A percentile compares a stretch with the other conserved stretches of the same genome.
These are phyloP conservation scores for Spisula solida DNA, from an alignment of 2,888 invertebrate species.

Conservation along the genomic window DNA sequence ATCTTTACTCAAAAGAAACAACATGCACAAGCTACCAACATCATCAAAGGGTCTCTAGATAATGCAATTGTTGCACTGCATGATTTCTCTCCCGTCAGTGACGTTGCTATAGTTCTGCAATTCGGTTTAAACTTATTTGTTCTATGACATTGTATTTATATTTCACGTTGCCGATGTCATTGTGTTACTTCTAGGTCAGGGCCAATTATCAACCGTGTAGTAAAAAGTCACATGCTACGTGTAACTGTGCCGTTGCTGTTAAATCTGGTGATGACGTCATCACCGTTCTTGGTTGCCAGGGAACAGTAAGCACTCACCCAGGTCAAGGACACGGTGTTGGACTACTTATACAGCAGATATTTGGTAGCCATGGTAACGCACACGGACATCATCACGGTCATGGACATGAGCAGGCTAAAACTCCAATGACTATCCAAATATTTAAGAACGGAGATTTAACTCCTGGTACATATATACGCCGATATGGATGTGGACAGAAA, in stretches of 20 bases:
- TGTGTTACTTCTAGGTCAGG: slow-evolving; percentile 67
- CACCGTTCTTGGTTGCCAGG: slow-evolving; percentile 76
- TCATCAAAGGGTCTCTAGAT: too few relatives aligned
- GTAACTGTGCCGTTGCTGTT: slow-evolving; percentile 79
- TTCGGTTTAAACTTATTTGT: too few relatives aligned
- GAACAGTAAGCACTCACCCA: slow-evolving; percentile 47
- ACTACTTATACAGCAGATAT: slow-evolving; percentile 66
- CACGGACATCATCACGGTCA: slow-evolving; percentile 56
- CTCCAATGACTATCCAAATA: slow-evolving; percentile 76
- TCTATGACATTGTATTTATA: too few relatives aligned
- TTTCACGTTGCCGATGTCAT: not conserved
- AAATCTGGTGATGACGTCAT: slow-evolving; percentile 82
- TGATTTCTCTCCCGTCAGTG: too few relatives aligned
- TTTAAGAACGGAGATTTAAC: slow-evolving; percentile 80
- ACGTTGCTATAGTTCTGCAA: too few relatives aligned
- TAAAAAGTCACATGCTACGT: slow-evolving; percentile 67
- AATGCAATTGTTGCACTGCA: too few relatives aligned
- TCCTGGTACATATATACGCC: slow-evolving; percentile 74
- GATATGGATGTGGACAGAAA: slow-evolving; percentile 80
- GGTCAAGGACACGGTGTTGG: slow-evolving; percentile 69
- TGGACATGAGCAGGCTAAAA: slow-evolving; percentile 49
- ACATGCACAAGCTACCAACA: too few relatives aligned
- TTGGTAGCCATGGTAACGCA: slow-evolving; percentile 57
- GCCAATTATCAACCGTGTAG: slow-evolving; percentile 73
- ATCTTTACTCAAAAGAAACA: too few relatives aligned